A percentile compares a stretch with the other conserved stretches of the same genome.
These are phyloP conservation scores for Chionomys nivalis DNA, from an alignment of 2,113 vertebrate species.

Conservation along the genomic window DNA sequence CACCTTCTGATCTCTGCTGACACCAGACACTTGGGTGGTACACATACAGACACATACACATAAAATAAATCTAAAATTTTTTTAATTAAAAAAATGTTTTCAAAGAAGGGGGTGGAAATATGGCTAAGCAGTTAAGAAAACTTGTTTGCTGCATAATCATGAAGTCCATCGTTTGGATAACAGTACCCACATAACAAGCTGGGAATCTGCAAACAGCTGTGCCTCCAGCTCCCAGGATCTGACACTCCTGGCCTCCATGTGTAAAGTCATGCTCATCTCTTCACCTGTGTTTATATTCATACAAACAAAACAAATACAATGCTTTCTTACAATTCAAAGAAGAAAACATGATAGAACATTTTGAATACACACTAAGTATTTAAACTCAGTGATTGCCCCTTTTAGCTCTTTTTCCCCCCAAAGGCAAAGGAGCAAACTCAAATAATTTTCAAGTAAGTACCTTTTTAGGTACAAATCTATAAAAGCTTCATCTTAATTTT, in stretches of 20 bases:
- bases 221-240: background rate
- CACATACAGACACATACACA: background rate
- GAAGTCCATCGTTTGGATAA: background rate
- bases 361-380: background rate
- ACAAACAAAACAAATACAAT: background rate
- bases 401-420: background rate
- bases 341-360: background rate
- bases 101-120: background rate
- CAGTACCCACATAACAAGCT: background rate
- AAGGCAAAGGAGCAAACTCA: background rate
- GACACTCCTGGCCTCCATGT: background rate
- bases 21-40: background rate
- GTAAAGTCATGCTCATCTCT: background rate
- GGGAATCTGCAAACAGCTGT: background rate
- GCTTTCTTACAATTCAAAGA: background rate
- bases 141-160: background rate
- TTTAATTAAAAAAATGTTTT: background rate
- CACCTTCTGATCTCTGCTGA: background rate
- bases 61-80: background rate
- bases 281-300: background rate
- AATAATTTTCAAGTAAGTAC: background rate
- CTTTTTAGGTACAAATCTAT: background rate
- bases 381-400: background rate
- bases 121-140: background rate
- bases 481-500: constrained; percentile 4